Percentiles rank a stretch among this genome's conserved stretches.
Conservation (phyloP, 2,888 invertebrate species). For the Pterostichus madidus region DNA sequence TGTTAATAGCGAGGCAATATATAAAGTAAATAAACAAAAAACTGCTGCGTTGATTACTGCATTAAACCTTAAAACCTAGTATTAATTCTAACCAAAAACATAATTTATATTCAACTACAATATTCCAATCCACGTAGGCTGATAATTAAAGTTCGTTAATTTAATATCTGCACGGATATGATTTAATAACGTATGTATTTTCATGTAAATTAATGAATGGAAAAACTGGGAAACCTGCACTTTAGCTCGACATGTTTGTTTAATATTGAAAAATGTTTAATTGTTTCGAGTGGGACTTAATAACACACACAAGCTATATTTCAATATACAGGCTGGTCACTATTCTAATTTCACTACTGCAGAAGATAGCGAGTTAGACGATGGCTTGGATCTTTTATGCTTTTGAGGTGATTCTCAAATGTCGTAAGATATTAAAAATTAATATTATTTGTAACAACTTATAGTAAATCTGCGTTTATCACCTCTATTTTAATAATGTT, state of each 20-base stretch:
- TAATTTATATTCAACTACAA: constrained; percentile 35
- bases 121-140: constrained; percentile 18
- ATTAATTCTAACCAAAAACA: constrained; percentile 39
- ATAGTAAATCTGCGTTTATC: too few species aligned
- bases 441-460: too few species aligned
- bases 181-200: constrained; percentile 54
- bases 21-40: constrained; percentile 31
- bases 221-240: constrained; percentile 25
- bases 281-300: constrained; percentile 15
- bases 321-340: background rate
- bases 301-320: background rate
- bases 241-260: constrained; percentile 19
- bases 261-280: constrained; percentile 19
- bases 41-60: constrained; percentile 25
- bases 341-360: background rate
- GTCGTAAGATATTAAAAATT: too few species aligned
- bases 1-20: background rate
- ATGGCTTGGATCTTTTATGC: too few species aligned
- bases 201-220: constrained; percentile 49
- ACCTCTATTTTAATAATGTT: too few species aligned
- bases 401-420: too few species aligned
- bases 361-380: too few species aligned
- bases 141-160: constrained; percentile 54
- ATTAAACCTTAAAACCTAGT: constrained; percentile 23
- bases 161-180: constrained; percentile 21